Evolutionary conservation across 2,113 vertebrate genomes (phyloP).

Genomic region (Syrrhaptes paradoxus): DNA sequence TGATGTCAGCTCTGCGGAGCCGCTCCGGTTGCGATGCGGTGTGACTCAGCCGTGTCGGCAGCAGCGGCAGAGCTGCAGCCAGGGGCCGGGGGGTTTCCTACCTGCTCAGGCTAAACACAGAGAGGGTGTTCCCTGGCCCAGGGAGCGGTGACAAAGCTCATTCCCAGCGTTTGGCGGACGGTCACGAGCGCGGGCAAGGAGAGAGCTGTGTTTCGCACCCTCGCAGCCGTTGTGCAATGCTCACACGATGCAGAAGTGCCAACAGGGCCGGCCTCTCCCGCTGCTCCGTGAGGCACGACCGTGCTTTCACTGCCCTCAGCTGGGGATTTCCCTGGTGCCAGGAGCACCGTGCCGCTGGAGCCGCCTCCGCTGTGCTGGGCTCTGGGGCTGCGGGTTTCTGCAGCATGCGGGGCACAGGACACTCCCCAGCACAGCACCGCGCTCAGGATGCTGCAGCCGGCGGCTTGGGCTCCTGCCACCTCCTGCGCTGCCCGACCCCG

Average conservation of each 20-base stretch:
- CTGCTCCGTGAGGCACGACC: background rate
- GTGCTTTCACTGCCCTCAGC: background rate
- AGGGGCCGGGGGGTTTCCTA: background rate
- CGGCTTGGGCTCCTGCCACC: accelerated
- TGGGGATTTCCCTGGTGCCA: background rate
- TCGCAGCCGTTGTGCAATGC: accelerated
- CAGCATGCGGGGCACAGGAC: accelerated
- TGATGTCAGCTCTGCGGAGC: background rate
- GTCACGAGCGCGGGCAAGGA: accelerated
- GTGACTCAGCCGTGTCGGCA: background rate
- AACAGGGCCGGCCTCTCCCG: background rate
- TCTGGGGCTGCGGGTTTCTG: accelerated
- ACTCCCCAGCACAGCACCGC: background rate
- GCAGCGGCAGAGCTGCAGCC: background rate
- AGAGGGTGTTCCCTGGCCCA: background rate
- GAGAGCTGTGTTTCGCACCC: accelerated
- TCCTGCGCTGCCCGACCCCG: background rate
- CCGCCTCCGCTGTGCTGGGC: background rate
- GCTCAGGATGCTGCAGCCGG: accelerated
- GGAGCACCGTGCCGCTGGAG: accelerated
- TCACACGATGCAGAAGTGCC: accelerated
- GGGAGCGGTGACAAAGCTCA: accelerated
- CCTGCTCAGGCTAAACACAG: background rate
- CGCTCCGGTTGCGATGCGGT: background rate
- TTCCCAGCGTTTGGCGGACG: accelerated